phyloP scores from a whole-genome alignment of 2,113 vertebrate genomes.

The Steatornis caripensis region DNA sequence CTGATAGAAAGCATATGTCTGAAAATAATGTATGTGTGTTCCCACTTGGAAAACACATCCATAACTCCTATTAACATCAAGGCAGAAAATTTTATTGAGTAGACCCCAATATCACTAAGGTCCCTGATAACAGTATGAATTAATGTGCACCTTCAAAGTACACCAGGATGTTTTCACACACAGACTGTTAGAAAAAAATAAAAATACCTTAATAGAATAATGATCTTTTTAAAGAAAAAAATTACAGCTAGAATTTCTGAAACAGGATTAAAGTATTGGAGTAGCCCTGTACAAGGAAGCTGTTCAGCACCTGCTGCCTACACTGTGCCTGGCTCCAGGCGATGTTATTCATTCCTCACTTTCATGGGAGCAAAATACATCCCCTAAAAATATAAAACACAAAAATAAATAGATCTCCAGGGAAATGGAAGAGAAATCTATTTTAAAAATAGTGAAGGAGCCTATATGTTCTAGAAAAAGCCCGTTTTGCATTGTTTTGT shows the following conservation, averaged over 20 bases:
- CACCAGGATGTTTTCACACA: not conserved
- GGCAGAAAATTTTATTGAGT: constrained; percentile 3
- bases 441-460: constrained; percentile 44
- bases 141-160: not conserved
- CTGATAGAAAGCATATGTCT: not conserved
- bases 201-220: constrained; percentile 1
- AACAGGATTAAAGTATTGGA: constrained; percentile 8
- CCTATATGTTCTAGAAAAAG: constrained; percentile 11
- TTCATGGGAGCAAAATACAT: constrained; percentile 51
- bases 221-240: not conserved
- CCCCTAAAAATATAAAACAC: constrained; percentile 58
- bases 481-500: constrained; percentile 43
- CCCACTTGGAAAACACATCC: constrained; percentile 10
- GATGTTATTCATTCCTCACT: constrained; percentile 43
- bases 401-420: constrained; percentile 26
- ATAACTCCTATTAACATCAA: constrained; percentile 20
- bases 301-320: constrained; percentile 51
- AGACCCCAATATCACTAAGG: not conserved
- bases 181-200: not conserved
- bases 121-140: not conserved
- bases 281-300: not conserved
- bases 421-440: constrained; percentile 43
- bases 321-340: constrained; percentile 42
- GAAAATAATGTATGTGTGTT: constrained; percentile 12
- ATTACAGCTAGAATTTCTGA: not conserved